These are phyloP conservation scores for Ctena decussata DNA, from an alignment of 2,888 invertebrate species.

Conservation along the genomic window DNA sequence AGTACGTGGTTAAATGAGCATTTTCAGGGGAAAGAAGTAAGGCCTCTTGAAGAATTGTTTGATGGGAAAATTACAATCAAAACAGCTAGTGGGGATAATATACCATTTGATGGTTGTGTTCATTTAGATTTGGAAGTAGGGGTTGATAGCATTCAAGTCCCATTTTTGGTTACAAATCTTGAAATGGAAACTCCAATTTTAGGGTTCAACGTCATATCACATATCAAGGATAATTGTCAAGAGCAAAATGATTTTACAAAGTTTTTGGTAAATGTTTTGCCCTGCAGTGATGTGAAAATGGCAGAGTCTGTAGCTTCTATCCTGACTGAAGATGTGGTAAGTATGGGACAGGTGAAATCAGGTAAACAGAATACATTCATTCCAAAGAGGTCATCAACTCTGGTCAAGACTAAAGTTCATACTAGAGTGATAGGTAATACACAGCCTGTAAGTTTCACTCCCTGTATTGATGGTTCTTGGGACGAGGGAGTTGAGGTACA, in stretches of 20 bases:
- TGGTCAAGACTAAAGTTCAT: neutral
- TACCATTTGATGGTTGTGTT: conserved; percentile 9
- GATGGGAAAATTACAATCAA: conserved; percentile 13
- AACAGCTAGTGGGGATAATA: conserved; percentile 17
- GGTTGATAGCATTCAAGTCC: neutral
- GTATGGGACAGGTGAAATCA: conserved; percentile 1
- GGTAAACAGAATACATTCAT: conserved; percentile 12
- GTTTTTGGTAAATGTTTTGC: neutral
- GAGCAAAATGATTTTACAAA: neutral
- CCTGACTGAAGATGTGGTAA: neutral
- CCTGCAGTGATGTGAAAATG: neutral
- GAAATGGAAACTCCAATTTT: conserved; percentile 19
- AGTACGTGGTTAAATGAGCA: neutral
- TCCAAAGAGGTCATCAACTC: neutral
- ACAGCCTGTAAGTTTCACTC: conserved; percentile 14
- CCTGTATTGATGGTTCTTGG: neutral
- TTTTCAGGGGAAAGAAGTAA: neutral
- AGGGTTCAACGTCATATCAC: conserved; percentile 26
- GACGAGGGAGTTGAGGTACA: neutral
- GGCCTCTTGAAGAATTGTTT: conserved; percentile 9
- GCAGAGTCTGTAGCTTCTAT: neutral
- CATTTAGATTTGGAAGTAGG: neutral
- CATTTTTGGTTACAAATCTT: conserved; percentile 26
- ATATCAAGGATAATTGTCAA: neutral
- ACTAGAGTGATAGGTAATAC: neutral